Conservation (phyloP, 2,888 invertebrate genomes). For the Lottia scabra region DNA sequence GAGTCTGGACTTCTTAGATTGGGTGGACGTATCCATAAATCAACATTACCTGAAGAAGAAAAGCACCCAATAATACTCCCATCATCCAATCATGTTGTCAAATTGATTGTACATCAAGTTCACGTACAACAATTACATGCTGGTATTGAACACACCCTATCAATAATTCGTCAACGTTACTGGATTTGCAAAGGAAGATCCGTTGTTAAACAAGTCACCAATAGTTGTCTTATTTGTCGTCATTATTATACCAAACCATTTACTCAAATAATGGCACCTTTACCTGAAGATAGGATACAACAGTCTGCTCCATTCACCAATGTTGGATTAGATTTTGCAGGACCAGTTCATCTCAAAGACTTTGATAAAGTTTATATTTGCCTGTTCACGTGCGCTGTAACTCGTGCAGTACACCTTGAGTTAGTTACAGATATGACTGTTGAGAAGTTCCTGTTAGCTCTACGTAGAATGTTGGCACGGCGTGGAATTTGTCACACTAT, state of each 20-base stretch:
- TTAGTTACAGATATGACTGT: neutral
- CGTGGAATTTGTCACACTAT: neutral
- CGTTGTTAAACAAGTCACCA: conserved; percentile 1
- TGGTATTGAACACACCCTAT: conserved; percentile 8
- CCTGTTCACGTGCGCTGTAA: neutral
- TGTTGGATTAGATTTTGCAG: neutral
- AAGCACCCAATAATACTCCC: neutral
- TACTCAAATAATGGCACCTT: neutral
- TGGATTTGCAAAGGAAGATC: conserved; percentile 14
- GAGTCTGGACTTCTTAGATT: neutral
- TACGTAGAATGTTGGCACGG: neutral
- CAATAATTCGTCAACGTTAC: neutral
- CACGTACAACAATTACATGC: conserved; percentile 9
- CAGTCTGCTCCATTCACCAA: neutral
- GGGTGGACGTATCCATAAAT: neutral
- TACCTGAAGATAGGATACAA: neutral
- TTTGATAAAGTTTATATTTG: neutral
- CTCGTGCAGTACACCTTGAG: neutral
- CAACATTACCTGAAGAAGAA: neutral
- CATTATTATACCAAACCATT: neutral
- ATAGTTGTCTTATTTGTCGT: conserved; percentile 10
- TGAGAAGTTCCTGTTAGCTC: neutral
- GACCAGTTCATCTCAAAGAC: neutral
- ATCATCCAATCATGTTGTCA: neutral
- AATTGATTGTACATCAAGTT: neutral